A percentile compares a stretch with the other conserved stretches of the same genome.
Evolutionary conservation across 2,888 invertebrate genomes (phyloP).

Genomic region (Scotopteryx bipunctaria): DNA sequence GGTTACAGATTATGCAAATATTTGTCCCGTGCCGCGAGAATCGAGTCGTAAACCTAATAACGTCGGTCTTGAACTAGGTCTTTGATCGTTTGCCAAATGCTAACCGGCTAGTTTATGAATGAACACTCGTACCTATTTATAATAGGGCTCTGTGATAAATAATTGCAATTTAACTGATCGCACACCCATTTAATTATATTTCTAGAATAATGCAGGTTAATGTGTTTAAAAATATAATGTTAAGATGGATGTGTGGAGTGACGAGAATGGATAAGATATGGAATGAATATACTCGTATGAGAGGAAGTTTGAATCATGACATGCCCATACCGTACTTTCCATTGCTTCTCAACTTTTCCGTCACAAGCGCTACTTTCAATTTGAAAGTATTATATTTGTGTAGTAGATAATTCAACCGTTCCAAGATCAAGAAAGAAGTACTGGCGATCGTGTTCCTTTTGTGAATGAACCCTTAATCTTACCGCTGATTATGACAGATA

Average conservation of each 20-base stretch:
- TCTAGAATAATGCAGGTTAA: neutral
- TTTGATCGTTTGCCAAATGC: constrained; percentile 33
- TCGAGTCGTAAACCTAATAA: neutral
- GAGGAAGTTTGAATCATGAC: too few relatives aligned
- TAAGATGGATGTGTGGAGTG: neutral
- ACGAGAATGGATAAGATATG: too few relatives aligned
- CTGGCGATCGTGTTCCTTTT: too few relatives aligned
- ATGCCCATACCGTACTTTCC: too few relatives aligned
- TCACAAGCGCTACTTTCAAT: too few relatives aligned
- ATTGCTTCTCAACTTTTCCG: too few relatives aligned
- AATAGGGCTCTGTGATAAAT: constrained; percentile 6
- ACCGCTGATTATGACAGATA: constrained; percentile 16
- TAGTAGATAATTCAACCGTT: too few relatives aligned
- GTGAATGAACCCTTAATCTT: constrained; percentile 11
- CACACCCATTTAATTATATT: neutral
- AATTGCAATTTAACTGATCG: neutral
- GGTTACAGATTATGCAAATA: too few relatives aligned
- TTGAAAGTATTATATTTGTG: too few relatives aligned
- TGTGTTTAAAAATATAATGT: neutral
- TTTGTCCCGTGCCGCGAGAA: too few relatives aligned
- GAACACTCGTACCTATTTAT: constrained; percentile 23
- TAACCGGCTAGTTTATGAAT: constrained; percentile 27
- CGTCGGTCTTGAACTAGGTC: constrained; percentile 10
- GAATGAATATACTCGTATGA: too few relatives aligned
- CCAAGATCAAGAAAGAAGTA: too few relatives aligned